A percentile compares a stretch with the other conserved stretches of the same genome.
These are phyloP conservation scores for Speoplatyrhinus poulsoni DNA, from an alignment of 2,113 vertebrate species.

Conservation along the genomic window DNA sequence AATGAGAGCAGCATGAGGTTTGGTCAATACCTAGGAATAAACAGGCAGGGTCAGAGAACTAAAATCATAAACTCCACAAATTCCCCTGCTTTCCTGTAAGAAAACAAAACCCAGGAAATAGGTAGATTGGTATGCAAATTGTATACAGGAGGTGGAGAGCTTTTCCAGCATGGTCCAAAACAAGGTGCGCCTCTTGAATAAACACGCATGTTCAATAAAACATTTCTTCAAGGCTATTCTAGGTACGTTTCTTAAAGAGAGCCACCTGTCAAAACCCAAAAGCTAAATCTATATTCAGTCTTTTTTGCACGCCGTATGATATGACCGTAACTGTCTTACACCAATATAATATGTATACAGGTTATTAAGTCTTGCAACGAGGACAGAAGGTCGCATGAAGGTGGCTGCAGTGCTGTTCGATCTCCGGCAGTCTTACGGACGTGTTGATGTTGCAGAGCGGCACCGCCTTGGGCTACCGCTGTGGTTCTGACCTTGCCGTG, in stretches of 20 bases:
- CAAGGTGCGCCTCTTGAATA: constrained; percentile 5
- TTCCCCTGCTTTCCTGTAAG: background rate
- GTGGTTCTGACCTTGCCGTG: constrained; percentile 47
- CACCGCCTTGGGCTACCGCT: constrained; percentile 41
- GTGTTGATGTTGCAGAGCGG: constrained; percentile 63
- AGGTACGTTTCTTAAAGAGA: too few species aligned
- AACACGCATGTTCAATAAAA: too few species aligned
- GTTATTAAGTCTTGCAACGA: constrained; percentile 45
- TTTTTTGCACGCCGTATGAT: background rate
- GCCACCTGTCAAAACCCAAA: too few species aligned
- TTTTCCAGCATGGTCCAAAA: background rate
- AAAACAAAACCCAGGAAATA: background rate
- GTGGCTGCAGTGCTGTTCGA: constrained; percentile 55
- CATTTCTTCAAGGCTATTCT: too few species aligned
- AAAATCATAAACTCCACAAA: background rate
- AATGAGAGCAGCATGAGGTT: background rate
- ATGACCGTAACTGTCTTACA: constrained; percentile 1
- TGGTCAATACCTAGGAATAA: background rate
- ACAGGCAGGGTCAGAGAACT: background rate
- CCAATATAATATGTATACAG: constrained; percentile 24
- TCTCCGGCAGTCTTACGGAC: constrained; percentile 48
- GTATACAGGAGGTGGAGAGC: background rate
- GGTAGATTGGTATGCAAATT: constrained; percentile 9
- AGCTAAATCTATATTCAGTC: too few species aligned
- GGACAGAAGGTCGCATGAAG: constrained; percentile 58